Percentiles rank a stretch among this genome's conserved stretches.
Evolutionary conservation across 1,140 invertebrate genomes (phyloP).

Genomic region (Pseudomyrmex concolor): DNA sequence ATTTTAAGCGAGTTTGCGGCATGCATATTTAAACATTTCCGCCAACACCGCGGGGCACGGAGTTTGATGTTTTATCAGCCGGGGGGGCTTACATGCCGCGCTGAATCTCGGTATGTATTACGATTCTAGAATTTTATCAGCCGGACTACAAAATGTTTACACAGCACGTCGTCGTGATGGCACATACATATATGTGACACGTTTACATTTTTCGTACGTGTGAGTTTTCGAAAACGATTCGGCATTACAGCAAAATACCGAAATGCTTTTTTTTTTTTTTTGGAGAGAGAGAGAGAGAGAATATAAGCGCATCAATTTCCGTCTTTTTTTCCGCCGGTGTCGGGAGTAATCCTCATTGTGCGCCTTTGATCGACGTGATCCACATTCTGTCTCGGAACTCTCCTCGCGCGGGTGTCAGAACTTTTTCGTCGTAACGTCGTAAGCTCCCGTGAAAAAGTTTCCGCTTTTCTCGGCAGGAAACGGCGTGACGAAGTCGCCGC

Average conservation of each 20-base stretch:
- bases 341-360: conserved; percentile 24
- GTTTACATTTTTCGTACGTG: neutral
- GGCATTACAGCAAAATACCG: neutral
- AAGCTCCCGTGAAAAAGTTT: conserved; percentile 67
- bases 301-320: conserved; percentile 20
- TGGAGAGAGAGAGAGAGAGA: too few relatives aligned
- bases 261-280: conserved; percentile 24
- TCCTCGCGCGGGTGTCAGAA: conserved; percentile 46
- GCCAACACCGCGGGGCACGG: too few relatives aligned
- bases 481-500: conserved; percentile 60
- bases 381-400: conserved; percentile 59
- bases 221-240: neutral
- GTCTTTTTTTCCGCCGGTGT: neutral
- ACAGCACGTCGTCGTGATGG: neutral
- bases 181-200: too few relatives aligned
- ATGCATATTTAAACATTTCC: conserved; percentile 32
- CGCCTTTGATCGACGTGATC: conserved; percentile 65
- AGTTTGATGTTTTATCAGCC: conserved; percentile 27
- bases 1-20: conserved; percentile 23
- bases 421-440: conserved; percentile 67
- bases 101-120: conserved; percentile 16
- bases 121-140: conserved; percentile 23
- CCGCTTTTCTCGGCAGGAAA: conserved; percentile 21
- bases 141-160: neutral
- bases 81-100: neutral